These are phyloP conservation scores for Antitype chi DNA, from an alignment of 2,888 invertebrate genomes.

Conservation along the genomic window DNA sequence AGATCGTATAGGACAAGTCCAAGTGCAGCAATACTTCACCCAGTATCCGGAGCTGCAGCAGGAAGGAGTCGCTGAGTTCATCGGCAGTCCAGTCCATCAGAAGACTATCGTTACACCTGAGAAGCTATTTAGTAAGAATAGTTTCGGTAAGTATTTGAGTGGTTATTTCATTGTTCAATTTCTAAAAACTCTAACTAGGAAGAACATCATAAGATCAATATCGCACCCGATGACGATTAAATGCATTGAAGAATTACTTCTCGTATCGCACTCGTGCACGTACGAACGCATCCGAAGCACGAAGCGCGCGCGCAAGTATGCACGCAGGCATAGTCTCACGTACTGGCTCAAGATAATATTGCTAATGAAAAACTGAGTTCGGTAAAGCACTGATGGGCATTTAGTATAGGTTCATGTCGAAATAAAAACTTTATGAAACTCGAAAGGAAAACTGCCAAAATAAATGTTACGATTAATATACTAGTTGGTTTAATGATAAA, in stretches of 20 bases:
- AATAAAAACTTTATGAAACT: not conserved
- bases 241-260: slow-evolving; percentile 33
- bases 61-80: slow-evolving; percentile 71
- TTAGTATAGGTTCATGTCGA: not conserved
- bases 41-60: slow-evolving; percentile 69
- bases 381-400: not conserved
- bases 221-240: slow-evolving; percentile 3
- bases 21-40: slow-evolving; percentile 55
- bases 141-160: slow-evolving; percentile 60
- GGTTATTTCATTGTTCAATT: too few species aligned
- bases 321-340: slow-evolving; percentile 44
- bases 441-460: not conserved
- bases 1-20: slow-evolving; percentile 50
- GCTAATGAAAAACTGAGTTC: slow-evolving; percentile 26
- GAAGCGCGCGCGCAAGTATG: not conserved
- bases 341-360: slow-evolving; percentile 21
- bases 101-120: slow-evolving; percentile 69
- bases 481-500: too few species aligned
- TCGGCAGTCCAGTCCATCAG: slow-evolving; percentile 67
- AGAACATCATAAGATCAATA: slow-evolving; percentile 32
- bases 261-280: slow-evolving; percentile 35
- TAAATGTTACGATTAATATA: not conserved
- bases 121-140: slow-evolving; percentile 75
- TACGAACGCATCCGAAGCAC: slow-evolving; percentile 29
- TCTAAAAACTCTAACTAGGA: too few species aligned